Percentiles rank a stretch among this genome's conserved stretches.
Conservation (phyloP, 1,140 invertebrate species). For the Neodiprion virginianus region DNA sequence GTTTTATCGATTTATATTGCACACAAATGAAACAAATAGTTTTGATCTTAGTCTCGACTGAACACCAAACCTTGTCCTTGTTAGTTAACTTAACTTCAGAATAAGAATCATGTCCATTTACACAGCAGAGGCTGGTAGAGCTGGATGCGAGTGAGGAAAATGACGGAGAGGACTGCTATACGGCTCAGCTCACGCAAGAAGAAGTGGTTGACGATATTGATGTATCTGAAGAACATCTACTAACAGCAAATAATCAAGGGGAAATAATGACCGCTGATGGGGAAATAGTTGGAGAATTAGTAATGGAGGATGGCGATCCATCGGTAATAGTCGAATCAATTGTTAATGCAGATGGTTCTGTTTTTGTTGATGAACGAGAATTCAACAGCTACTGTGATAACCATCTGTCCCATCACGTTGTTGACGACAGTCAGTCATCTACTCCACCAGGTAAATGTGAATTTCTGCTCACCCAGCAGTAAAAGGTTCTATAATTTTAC, state of each 20-base stretch:
- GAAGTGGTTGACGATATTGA: constrained; percentile 49
- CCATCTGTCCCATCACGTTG: constrained; percentile 37
- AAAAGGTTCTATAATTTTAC: neutral
- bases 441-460: constrained; percentile 39
- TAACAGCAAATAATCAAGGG: constrained; percentile 38
- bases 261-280: constrained; percentile 48
- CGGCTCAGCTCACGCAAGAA: constrained; percentile 46
- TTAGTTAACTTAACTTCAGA: too few species aligned
- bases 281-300: constrained; percentile 52
- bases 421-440: constrained; percentile 40
- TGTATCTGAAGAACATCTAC: constrained; percentile 42
- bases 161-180: constrained; percentile 52
- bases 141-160: constrained; percentile 51
- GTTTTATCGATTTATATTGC: too few species aligned
- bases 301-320: constrained; percentile 54
- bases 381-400: constrained; percentile 51
- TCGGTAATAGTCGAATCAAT: constrained; percentile 57
- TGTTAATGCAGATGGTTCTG: constrained; percentile 52
- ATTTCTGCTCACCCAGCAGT: neutral
- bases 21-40: too few species aligned
- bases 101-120: neutral
- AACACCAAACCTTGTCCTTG: too few species aligned
- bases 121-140: constrained; percentile 44
- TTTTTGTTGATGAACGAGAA: constrained; percentile 54
- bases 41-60: too few species aligned